These are phyloP conservation scores for Eumaeus atala DNA, from an alignment of 1,140 invertebrate genomes.

Conservation along the genomic window DNA sequence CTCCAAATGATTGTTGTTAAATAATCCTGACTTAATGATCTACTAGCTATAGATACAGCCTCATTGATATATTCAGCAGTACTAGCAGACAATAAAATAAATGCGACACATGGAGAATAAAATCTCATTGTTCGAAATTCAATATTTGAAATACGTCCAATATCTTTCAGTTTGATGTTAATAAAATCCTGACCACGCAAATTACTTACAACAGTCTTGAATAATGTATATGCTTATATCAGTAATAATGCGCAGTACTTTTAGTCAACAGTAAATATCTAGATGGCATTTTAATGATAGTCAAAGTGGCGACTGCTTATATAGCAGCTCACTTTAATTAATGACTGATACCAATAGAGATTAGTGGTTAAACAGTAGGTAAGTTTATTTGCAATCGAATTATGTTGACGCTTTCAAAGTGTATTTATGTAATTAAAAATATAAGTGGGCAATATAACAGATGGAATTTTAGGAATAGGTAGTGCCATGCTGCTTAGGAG, in stretches of 20 bases:
- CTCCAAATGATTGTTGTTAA: conserved; percentile 18
- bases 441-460: no score
- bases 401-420: not conserved
- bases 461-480: no score
- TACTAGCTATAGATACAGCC: conserved; percentile 20
- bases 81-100: not conserved
- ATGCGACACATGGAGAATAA: no score
- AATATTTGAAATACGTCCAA: no score
- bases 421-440: no score
- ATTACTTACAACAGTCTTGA: conserved; percentile 12
- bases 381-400: conserved; percentile 1
- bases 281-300: conserved; percentile 6
- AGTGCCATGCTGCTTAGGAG: no score
- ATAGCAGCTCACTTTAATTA: not conserved
- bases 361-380: not conserved
- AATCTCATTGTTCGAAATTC: no score
- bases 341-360: not conserved
- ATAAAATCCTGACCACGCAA: no score
- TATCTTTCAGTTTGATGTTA: no score
- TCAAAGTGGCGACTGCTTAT: no score
- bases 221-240: conserved; percentile 1
- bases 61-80: conserved; percentile 15
- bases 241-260: not conserved
- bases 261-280: not conserved
- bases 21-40: conserved; percentile 14